These are phyloP conservation scores for Hippocampus kuda DNA, from an alignment of 2,797 vertebrate genomes.

Conservation along the genomic window DNA sequence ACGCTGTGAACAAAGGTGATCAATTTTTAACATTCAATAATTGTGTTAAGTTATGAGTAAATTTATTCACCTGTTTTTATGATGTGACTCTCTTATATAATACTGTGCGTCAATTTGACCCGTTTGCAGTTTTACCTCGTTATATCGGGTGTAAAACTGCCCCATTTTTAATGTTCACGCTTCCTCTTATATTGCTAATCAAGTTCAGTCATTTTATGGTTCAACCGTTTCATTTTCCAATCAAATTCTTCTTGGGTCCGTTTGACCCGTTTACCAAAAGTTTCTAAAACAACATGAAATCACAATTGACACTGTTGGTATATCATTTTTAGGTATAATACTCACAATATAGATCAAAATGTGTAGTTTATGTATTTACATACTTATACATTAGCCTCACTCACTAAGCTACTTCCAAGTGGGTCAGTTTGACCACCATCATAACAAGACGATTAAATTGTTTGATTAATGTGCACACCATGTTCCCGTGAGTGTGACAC, in stretches of 20 bases:
- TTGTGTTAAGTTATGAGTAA: no score
- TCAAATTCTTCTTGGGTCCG: background rate
- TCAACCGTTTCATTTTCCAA: background rate
- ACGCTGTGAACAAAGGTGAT: background rate
- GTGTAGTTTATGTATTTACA: background rate
- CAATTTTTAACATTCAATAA: background rate
- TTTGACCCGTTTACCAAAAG: background rate
- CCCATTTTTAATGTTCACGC: no score
- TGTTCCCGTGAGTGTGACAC: background rate
- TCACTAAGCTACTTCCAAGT: background rate
- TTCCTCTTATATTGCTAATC: no score
- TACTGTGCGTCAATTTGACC: no score
- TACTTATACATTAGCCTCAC: background rate
- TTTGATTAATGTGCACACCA: background rate
- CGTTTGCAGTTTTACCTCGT: no score
- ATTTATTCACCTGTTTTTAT: no score
- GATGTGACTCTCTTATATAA: no score
- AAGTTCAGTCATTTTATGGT: background rate
- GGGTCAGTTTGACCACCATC: background rate
- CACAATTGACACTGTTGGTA: background rate
- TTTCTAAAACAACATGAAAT: background rate
- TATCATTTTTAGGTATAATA: background rate
- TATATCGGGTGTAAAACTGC: no score
- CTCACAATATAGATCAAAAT: background rate
- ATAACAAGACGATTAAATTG: background rate